Conservation (phyloP, 2,888 invertebrate species). For the Alitta virens region DNA sequence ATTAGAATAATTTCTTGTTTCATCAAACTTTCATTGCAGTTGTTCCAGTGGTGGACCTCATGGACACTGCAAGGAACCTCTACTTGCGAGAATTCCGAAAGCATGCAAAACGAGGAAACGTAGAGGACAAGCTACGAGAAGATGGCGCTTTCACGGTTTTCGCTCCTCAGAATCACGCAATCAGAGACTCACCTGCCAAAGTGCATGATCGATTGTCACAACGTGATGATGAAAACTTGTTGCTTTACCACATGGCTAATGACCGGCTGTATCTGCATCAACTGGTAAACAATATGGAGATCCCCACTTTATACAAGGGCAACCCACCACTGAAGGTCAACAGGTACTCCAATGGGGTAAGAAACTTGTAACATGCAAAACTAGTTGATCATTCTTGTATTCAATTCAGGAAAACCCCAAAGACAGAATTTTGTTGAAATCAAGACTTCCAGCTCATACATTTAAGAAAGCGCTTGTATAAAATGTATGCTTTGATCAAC, state of each 20-base stretch:
- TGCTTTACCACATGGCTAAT: conserved; percentile 56
- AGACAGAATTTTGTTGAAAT: too few relatives aligned
- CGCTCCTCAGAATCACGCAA: conserved; percentile 59
- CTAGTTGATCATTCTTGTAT: too few relatives aligned
- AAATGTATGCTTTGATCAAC: too few relatives aligned
- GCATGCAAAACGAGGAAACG: conserved; percentile 55
- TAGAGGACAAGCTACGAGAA: conserved; percentile 51
- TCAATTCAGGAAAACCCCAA: too few relatives aligned
- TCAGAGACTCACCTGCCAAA: conserved; percentile 38
- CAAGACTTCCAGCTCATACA: too few relatives aligned
- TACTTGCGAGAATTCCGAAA: conserved; percentile 58
- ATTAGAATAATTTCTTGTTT: too few relatives aligned
- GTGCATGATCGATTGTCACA: conserved; percentile 44
- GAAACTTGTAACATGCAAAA: conserved; percentile 23
- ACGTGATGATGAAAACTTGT: neutral
- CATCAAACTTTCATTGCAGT: too few relatives aligned
- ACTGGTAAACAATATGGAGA: conserved; percentile 55
- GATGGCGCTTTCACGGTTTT: conserved; percentile 59
- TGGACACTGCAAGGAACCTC: conserved; percentile 58
- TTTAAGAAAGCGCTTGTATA: too few relatives aligned
- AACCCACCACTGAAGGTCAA: conserved; percentile 53
- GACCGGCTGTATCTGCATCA: conserved; percentile 56
- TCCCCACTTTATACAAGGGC: conserved; percentile 33
- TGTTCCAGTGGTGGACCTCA: conserved; percentile 58
- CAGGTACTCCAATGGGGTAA: conserved; percentile 61